phyloP scores from a whole-genome alignment of 2,797 vertebrate genomes.

The Rhynchotus rufescens region DNA sequence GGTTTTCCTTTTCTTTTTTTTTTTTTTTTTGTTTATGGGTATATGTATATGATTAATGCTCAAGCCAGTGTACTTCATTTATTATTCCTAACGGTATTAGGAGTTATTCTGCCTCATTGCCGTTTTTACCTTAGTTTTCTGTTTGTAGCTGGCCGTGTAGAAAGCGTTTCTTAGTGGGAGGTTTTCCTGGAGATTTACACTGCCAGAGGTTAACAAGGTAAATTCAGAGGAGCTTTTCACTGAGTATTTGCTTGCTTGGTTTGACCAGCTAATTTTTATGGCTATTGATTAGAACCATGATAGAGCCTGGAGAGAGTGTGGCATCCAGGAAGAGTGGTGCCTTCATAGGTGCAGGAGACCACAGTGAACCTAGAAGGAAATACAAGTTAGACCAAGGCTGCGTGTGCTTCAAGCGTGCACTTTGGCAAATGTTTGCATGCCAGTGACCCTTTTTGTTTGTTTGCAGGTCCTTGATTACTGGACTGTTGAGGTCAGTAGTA shows the following conservation, averaged over 20 bases:
- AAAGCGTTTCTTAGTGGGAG: neutral
- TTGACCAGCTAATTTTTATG: neutral
- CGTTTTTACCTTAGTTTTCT: neutral
- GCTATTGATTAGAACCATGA: neutral
- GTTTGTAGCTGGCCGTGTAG: neutral
- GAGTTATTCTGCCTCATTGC: neutral
- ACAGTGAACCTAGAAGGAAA: neutral
- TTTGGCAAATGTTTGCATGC: neutral
- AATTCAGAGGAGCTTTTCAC: rapidly evolving
- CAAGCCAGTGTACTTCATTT: neutral
- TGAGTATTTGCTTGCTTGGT: neutral
- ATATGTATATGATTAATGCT: neutral
- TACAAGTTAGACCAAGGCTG: neutral
- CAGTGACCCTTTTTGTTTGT: constrained; percentile 44
- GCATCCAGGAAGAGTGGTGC: neutral
- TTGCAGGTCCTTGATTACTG: constrained; percentile 55
- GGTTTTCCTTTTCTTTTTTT: neutral
- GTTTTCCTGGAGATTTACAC: neutral
- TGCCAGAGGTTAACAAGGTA: neutral
- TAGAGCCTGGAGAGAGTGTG: neutral
- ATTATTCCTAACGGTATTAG: neutral
- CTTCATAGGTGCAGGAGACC: neutral
- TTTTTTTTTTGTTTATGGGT: neutral
- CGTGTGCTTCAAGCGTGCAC: neutral
- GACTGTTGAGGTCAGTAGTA: constrained; percentile 67